Conservation (phyloP, 2,888 invertebrate genomes). For the Clusia tigrina region DNA sequence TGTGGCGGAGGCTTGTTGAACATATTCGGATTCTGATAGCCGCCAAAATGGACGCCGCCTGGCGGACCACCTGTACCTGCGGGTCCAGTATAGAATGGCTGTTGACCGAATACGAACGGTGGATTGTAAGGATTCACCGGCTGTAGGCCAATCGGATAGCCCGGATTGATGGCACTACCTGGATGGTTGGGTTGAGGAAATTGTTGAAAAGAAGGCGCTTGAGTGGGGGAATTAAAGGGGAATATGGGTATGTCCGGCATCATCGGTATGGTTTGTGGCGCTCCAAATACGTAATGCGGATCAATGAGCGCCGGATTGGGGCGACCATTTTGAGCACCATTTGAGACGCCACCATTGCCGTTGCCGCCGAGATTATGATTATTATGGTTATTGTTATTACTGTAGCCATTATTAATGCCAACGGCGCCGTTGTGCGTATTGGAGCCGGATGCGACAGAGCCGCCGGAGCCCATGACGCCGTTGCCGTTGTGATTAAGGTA, state of each 20-base stretch:
- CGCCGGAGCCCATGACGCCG: slow-evolving; percentile 20
- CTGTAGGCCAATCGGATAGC: slow-evolving; percentile 59
- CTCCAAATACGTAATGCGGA: slow-evolving; percentile 63
- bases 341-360: slow-evolving; percentile 26
- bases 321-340: not conserved
- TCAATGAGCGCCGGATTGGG: slow-evolving; percentile 43
- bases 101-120: slow-evolving; percentile 62
- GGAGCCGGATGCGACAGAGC: slow-evolving; percentile 23
- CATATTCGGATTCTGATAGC: slow-evolving; percentile 61
- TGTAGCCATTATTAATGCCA: not conserved
- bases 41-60: slow-evolving; percentile 53
- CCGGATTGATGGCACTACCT: slow-evolving; percentile 61
- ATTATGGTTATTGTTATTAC: slow-evolving; percentile 16
- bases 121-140: slow-evolving; percentile 63
- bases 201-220: slow-evolving; percentile 62
- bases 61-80: slow-evolving; percentile 62
- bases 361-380: slow-evolving; percentile 33
- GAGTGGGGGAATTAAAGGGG: slow-evolving; percentile 61
- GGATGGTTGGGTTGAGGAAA: slow-evolving; percentile 65
- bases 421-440: not conserved
- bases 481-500: slow-evolving; percentile 47
- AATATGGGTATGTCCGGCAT: slow-evolving; percentile 63
- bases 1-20: slow-evolving; percentile 63
- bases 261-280: slow-evolving; percentile 60
- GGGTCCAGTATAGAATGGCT: slow-evolving; percentile 57